These are phyloP conservation scores for Drosophila paulistorum DNA, from an alignment of 1,140 invertebrate genomes.

Conservation along the genomic window DNA sequence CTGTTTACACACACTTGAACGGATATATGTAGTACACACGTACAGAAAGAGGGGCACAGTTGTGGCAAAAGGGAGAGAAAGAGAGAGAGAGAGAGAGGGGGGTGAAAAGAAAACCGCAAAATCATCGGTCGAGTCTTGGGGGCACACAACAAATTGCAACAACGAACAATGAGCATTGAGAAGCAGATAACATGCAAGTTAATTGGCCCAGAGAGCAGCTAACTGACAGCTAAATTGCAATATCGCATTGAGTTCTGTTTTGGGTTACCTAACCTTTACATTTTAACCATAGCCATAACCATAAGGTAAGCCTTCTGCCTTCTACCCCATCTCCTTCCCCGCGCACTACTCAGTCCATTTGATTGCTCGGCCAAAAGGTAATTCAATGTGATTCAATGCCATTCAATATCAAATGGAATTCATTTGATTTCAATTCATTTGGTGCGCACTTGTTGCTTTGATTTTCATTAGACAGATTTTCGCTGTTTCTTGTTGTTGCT, in stretches of 20 bases:
- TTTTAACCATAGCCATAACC: slow-evolving; percentile 18
- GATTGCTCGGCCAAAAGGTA: slow-evolving; percentile 50
- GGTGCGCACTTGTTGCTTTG: slow-evolving; percentile 67
- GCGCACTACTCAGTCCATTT: slow-evolving; percentile 25
- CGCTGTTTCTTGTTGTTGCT: slow-evolving; percentile 5
- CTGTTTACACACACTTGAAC: slow-evolving; percentile 68
- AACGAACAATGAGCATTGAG: slow-evolving; percentile 49
- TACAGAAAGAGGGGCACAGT: not conserved
- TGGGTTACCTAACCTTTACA: slow-evolving; percentile 53
- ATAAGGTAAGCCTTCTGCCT: not conserved
- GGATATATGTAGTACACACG: slow-evolving; percentile 13
- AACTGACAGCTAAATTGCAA: slow-evolving; percentile 79
- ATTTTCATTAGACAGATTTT: slow-evolving; percentile 44
- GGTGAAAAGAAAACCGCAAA: slow-evolving; percentile 65
- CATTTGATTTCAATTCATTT: slow-evolving; percentile 47
- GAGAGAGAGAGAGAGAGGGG: not conserved
- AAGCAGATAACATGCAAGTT: slow-evolving; percentile 48
- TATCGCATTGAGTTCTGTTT: slow-evolving; percentile 74
- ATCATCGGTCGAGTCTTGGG: slow-evolving; percentile 70
- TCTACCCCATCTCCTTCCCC: not conserved
- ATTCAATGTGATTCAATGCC: slow-evolving; percentile 58
- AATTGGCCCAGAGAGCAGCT: slow-evolving; percentile 76
- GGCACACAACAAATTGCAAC: slow-evolving; percentile 70
- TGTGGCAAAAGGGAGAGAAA: not conserved
- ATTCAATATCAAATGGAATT: slow-evolving; percentile 26